Evolutionary conservation across 2,888 invertebrate genomes (phyloP).

Genomic region (Galeopsomyia nigrocyanea): DNA sequence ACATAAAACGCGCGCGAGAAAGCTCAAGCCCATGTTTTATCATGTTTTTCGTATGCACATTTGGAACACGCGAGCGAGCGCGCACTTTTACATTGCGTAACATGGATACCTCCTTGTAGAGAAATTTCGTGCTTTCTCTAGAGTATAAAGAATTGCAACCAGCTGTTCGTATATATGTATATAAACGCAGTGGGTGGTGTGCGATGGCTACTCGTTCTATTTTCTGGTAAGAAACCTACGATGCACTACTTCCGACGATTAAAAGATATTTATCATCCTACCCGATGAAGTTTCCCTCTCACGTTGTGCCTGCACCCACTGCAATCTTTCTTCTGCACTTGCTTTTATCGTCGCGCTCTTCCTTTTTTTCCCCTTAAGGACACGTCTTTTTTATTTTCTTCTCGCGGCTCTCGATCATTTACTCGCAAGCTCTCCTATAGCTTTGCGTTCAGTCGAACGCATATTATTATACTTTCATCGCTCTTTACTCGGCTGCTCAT

Average conservation of each 20-base stretch:
- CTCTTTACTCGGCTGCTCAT: too few species aligned
- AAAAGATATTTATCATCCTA: slow-evolving; percentile 40
- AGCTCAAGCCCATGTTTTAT: slow-evolving; percentile 34
- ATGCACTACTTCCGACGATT: slow-evolving; percentile 35
- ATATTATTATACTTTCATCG: too few species aligned
- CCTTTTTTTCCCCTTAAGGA: too few species aligned
- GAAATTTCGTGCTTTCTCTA: neutral
- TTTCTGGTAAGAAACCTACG: slow-evolving; percentile 1
- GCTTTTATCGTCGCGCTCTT: too few species aligned
- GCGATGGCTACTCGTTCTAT: slow-evolving; percentile 3
- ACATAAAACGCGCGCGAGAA: slow-evolving; percentile 19
- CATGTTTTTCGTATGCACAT: slow-evolving; percentile 40
- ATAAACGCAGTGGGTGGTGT: neutral
- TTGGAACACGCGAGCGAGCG: neutral
- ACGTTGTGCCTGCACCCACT: too few species aligned
- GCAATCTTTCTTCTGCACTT: too few species aligned
- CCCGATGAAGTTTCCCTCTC: too few species aligned
- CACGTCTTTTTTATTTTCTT: too few species aligned
- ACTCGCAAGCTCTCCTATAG: too few species aligned
- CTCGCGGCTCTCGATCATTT: too few species aligned
- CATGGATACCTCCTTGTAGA: neutral
- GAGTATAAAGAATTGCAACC: slow-evolving; percentile 28
- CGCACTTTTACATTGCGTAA: slow-evolving; percentile 1
- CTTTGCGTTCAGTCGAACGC: too few species aligned
- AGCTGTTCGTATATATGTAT: neutral